Percentiles rank a stretch among this genome's conserved stretches.
Conservation (phyloP, 2,888 invertebrate species). For the Oxyteleia sp. region DNA sequence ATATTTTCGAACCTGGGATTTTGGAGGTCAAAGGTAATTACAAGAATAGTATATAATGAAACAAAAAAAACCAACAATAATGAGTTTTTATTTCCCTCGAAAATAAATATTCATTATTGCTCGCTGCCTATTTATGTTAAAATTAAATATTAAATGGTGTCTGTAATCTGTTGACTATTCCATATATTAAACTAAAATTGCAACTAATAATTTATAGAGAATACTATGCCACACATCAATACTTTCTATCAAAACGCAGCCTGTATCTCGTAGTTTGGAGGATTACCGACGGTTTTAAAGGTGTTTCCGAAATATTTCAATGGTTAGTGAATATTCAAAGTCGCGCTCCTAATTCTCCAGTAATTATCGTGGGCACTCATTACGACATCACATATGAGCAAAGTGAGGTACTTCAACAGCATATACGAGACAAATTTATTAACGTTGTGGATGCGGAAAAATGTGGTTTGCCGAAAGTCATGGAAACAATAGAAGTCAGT, state of each 20-base stretch:
- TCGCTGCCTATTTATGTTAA: too few relatives aligned
- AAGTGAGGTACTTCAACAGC: conserved; percentile 95
- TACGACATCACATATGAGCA: conserved; percentile 94
- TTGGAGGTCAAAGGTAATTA: conserved; percentile 93
- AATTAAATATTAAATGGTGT: too few relatives aligned
- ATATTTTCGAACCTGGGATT: conserved; percentile 99
- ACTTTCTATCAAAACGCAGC: conserved; percentile 98
- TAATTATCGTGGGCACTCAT: conserved; percentile 98
- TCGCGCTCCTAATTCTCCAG: conserved; percentile 98
- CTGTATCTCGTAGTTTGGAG: conserved; percentile 98
- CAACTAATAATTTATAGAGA: too few relatives aligned
- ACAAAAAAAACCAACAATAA: too few relatives aligned
- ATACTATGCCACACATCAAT: conserved; percentile 99
- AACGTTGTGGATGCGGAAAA: conserved; percentile 98
- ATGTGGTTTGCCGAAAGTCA: conserved; percentile 96
- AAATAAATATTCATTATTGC: too few relatives aligned
- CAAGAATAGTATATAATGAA: too few relatives aligned
- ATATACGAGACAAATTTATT: conserved; percentile 95
- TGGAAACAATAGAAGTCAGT: conserved; percentile 97
- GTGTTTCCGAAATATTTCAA: conserved; percentile 95
- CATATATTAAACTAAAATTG: too few relatives aligned
- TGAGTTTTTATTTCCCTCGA: too few relatives aligned
- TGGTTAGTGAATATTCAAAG: conserved; percentile 99
- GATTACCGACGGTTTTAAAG: conserved; percentile 95
- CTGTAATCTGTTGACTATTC: too few relatives aligned